Percentiles rank a stretch among this genome's conserved stretches.
Evolutionary conservation across 1,140 invertebrate genomes (phyloP).

Genomic region (Drosophila pectinifera): DNA sequence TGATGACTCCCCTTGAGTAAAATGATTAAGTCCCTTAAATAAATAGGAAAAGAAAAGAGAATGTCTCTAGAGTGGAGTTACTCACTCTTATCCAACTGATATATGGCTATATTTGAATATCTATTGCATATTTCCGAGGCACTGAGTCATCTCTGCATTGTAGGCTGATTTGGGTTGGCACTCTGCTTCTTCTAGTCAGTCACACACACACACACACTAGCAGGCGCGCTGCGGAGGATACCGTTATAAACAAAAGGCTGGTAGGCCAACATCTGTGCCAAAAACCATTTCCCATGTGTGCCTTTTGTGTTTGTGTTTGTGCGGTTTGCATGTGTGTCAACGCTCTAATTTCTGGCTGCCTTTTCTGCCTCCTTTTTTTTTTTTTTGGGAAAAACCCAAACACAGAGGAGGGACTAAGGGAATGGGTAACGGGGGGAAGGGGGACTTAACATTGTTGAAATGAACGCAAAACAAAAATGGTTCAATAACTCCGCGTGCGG

Average conservation of each 20-base stretch:
- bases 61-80: constrained; percentile 2
- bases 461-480: constrained; percentile 6
- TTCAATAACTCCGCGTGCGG: constrained; percentile 38
- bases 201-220: constrained; percentile 9
- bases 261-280: constrained; percentile 40
- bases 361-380: constrained; percentile 13
- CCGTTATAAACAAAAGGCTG: constrained; percentile 37
- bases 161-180: constrained; percentile 33
- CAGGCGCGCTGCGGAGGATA: constrained; percentile 16
- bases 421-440: not conserved
- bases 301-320: constrained; percentile 24
- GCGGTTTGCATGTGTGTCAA: constrained; percentile 37
- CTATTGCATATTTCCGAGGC: constrained; percentile 18
- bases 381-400: constrained; percentile 6
- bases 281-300: constrained; percentile 38
- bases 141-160: constrained; percentile 22
- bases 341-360: constrained; percentile 33
- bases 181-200: not conserved
- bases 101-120: constrained; percentile 4
- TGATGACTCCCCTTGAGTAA: not conserved
- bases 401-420: not conserved
- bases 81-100: constrained; percentile 5
- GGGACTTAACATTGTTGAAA: not conserved
- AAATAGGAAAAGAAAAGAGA: not conserved
- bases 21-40: not conserved